Conservation (phyloP, 2,797 vertebrate species). For the Anniella stebbinsi region DNA sequence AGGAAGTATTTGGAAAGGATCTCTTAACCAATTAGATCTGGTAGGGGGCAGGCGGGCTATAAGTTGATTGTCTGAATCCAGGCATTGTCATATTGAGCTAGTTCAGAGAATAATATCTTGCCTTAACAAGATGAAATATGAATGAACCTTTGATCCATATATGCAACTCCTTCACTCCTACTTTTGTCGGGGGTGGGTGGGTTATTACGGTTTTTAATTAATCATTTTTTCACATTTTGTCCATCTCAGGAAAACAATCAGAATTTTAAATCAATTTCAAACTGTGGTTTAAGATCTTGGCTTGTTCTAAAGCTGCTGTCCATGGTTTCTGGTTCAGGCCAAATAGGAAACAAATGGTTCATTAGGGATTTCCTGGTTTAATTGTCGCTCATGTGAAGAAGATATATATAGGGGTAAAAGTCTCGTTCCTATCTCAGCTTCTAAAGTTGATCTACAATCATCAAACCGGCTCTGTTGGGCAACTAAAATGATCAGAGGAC, state of each 20-base stretch:
- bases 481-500: too few species aligned
- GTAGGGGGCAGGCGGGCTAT: neutral
- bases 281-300: neutral
- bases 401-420: neutral
- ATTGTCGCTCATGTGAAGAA: neutral
- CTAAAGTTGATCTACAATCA: neutral
- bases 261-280: neutral
- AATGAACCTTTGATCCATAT: too few species aligned
- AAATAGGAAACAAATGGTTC: neutral
- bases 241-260: neutral
- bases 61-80: neutral
- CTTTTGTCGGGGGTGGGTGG: neutral
- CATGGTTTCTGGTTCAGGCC: neutral
- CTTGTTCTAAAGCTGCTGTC: neutral
- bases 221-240: neutral
- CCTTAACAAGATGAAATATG: neutral
- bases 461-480: too few species aligned
- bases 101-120: neutral
- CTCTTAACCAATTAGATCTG: neutral
- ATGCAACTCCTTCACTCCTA: neutral
- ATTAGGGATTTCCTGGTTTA: neutral
- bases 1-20: neutral
- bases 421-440: neutral
- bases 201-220: neutral
- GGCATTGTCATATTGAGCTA: neutral